Conservation (phyloP, 2,888 invertebrate genomes). For the Scaeva pyrastri region DNA sequence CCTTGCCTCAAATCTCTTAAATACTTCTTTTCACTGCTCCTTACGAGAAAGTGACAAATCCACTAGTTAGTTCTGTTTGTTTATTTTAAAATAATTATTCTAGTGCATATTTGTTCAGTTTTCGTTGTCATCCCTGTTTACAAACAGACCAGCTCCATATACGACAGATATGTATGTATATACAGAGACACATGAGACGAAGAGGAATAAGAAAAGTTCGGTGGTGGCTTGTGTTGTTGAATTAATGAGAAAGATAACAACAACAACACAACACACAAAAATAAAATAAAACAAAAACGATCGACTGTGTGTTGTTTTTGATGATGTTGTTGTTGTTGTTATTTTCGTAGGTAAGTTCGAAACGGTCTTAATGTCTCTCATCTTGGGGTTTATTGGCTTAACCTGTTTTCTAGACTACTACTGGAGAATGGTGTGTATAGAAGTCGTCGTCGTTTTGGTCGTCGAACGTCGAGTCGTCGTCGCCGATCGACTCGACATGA, state of each 20-base stretch:
- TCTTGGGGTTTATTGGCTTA: slow-evolving; percentile 76
- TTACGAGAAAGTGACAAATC: too few relatives aligned
- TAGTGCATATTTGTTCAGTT: too few relatives aligned
- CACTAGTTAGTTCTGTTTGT: too few relatives aligned
- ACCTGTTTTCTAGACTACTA: slow-evolving; percentile 74
- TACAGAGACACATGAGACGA: too few relatives aligned
- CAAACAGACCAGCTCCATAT: slow-evolving; percentile 7
- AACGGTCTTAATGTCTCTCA: slow-evolving; percentile 75
- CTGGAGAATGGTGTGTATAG: slow-evolving; percentile 28
- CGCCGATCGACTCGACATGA: slow-evolving; percentile 54
- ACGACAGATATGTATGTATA: too few relatives aligned
- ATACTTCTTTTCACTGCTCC: too few relatives aligned
- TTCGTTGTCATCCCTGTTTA: slow-evolving; percentile 10
- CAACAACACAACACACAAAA: slow-evolving; percentile 10
- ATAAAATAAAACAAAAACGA: slow-evolving; percentile 60
- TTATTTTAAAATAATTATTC: too few relatives aligned
- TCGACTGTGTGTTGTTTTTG: slow-evolving; percentile 50
- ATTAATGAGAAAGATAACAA: not conserved
- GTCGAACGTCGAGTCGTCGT: too few relatives aligned
- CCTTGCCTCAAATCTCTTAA: too few relatives aligned
- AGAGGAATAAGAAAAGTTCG: not conserved
- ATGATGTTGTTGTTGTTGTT: slow-evolving; percentile 26
- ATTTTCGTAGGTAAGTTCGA: slow-evolving; percentile 47
- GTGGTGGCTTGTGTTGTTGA: slow-evolving; percentile 32
- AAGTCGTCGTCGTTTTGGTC: not conserved